These are phyloP conservation scores for Galemys pyrenaicus DNA, from an alignment of 2,113 vertebrate species.

Conservation along the genomic window DNA sequence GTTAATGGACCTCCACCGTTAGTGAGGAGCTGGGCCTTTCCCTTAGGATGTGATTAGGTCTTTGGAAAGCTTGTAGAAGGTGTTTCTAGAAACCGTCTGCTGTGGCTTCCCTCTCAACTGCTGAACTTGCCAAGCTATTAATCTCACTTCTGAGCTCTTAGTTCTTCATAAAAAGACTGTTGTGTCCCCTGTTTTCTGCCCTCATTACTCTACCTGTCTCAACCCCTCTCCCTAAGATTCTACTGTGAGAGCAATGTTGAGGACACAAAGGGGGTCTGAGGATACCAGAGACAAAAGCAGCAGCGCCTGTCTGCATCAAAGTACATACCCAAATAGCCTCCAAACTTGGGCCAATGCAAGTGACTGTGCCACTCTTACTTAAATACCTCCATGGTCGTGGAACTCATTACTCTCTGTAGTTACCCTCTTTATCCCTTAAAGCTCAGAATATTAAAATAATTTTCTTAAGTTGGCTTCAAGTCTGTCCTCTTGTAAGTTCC, in stretches of 20 bases:
- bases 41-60: slow-evolving; percentile 65
- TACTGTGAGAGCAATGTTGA: background rate
- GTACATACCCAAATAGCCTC: background rate
- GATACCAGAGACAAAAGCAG: background rate
- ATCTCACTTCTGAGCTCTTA: background rate
- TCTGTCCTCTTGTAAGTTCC: background rate
- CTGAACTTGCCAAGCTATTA: background rate
- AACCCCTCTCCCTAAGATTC: background rate
- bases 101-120: background rate
- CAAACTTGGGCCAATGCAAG: no score
- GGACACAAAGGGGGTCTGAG: accelerated
- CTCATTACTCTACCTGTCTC: background rate
- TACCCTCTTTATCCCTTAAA: background rate
- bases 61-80: slow-evolving; percentile 50
- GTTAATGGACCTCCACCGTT: slow-evolving; percentile 62
- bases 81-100: slow-evolving; percentile 44
- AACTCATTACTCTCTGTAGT: background rate
- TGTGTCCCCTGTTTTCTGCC: background rate
- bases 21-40: slow-evolving; percentile 42
- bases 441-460: background rate
- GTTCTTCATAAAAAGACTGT: background rate
- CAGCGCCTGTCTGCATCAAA: background rate
- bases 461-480: background rate
- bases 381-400: background rate
- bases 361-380: background rate